Conservation (phyloP, 1,140 invertebrate species). For the Habropoda laboriosa region DNA sequence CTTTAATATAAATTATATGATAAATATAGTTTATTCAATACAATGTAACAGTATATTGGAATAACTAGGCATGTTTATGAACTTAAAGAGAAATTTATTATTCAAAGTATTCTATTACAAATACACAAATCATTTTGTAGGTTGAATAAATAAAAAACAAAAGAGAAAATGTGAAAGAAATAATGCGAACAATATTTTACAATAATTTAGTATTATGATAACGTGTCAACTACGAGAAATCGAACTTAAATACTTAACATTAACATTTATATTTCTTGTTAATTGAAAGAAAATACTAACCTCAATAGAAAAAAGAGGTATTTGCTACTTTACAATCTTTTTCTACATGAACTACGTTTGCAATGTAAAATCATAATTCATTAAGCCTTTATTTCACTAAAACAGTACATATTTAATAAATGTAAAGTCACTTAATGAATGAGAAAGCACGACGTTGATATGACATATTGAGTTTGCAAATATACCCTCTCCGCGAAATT, state of each 20-base stretch:
- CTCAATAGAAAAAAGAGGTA: slow-evolving; percentile 22
- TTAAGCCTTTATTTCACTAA: slow-evolving; percentile 1
- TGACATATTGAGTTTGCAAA: slow-evolving; percentile 58
- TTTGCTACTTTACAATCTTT: not conserved
- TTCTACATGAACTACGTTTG: not conserved
- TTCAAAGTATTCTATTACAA: too few relatives aligned
- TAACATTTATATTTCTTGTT: not conserved
- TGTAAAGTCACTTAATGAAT: not conserved
- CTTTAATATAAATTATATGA: not conserved
- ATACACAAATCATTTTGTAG: not conserved
- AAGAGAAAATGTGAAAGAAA: not conserved
- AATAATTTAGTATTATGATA: not conserved
- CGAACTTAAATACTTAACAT: not conserved
- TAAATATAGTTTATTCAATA: not conserved
- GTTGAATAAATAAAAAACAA: not conserved
- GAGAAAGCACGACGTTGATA: slow-evolving; percentile 7
- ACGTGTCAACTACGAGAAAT: not conserved
- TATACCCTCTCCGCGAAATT: slow-evolving; percentile 5
- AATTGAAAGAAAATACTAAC: slow-evolving; percentile 43
- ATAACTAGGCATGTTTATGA: too few relatives aligned
- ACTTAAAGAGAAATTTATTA: not conserved
- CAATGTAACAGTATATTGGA: not conserved
- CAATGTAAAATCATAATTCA: slow-evolving; percentile 5
- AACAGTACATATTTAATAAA: not conserved
- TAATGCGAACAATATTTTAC: not conserved